Base-by-base conservation (phyloP, 2,888 invertebrate genomes). In the Agrotis ipsilon region DNA sequence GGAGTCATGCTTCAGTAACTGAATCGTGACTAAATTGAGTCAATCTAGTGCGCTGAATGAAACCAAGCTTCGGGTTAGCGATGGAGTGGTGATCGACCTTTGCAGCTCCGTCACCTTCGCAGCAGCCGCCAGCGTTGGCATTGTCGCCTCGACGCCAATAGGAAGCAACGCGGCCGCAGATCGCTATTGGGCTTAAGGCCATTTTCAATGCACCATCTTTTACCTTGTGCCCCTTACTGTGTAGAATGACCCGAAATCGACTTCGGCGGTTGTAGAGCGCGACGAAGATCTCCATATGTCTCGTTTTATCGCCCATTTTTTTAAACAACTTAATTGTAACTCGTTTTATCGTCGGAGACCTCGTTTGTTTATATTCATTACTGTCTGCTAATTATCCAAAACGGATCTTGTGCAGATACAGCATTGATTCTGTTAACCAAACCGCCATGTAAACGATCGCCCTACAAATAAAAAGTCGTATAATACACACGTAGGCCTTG, bases 141-240 rank as follows among this genome's bases (percentile, higher is more conserved):
- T 94, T 95, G 95, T 94, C 94, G 91, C 93, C 93, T 92, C 94
- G 91, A 90, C 92, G 94, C 93, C 95, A 95, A 93, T 96, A 96
- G 96, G 96, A 96, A 96, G 96, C 96, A 92, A 90, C 92, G 88
- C 93, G 92, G 91, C 89, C 94, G 89, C 93, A 94, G 93, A 93
- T 94, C 89, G 95, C 95, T 96, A 96, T 96, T 96, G 95, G 95
- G 95, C 94, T 93, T 96, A 95, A 96, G 96, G 96, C 93, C 96
- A 90, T 93, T 94, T 92, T 95, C 95, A 96, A 96, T 96, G 96
- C 95, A 96, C 96, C 96, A 96, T 96, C 96, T 96, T 95, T 96
- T 94, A 94, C 96, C 96, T 96, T 96, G 96, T 96, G 93, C 96
- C 92, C 94, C 95, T 96, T 96, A 94, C 90, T 87, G 88, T 88